Base-by-base conservation (phyloP, 2,113 vertebrate genomes). In the Leucosticte australis region DNA sequence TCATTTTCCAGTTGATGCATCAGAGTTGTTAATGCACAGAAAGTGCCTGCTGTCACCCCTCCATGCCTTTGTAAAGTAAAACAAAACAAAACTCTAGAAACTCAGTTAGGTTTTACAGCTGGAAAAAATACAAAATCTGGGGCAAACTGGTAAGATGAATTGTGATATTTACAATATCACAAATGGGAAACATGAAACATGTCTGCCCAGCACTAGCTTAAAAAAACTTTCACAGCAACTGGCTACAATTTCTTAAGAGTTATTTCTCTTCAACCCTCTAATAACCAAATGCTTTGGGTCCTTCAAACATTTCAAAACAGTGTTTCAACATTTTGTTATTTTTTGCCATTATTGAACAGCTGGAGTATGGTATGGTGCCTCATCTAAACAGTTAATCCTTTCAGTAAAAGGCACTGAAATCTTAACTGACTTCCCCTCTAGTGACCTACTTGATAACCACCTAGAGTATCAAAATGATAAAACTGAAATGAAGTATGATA, bases 1-100 rank as follows among this genome's bases (percentile, higher is more conserved):
- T 99, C 99, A 46, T 98, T 98, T 95, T 99, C 98, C 80, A 99
- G 98, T 67, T 99, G 99, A 77, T 98, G 96, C 94, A 98, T 98
- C 71, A 99, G 97, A 18, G 99, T 98, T 14, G 97, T 98, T 47
- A 99, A 97, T 31, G 98, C 97, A 92, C 99, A 99, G 97, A 99
- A 99, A 7, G 98, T 99, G 52, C 98, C 99, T 6, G 99, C 99
- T 5, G 98, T 99, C 91, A 98, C 98, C 84, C 99, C 99, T 57
- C 99, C 99, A 14, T 98, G 98, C 87, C 99, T 99, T 97, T 76
- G 53, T 86, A 86, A 95, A 89, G 42, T 49, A 75, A 62, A 68
- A n/a, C 18, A 64, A 70, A 70, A 55, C 31, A 76, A 62, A 52
- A 64, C 22, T 44, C 17, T 52, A 55, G n/a, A 83, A 81, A 91